Evolutionary conservation across 35 echinoderm and acorn worm species (phyloP), one percentile per base, ranked within the genome.

Genomic region (Strongylocentrotus purpuratus): DNA sequence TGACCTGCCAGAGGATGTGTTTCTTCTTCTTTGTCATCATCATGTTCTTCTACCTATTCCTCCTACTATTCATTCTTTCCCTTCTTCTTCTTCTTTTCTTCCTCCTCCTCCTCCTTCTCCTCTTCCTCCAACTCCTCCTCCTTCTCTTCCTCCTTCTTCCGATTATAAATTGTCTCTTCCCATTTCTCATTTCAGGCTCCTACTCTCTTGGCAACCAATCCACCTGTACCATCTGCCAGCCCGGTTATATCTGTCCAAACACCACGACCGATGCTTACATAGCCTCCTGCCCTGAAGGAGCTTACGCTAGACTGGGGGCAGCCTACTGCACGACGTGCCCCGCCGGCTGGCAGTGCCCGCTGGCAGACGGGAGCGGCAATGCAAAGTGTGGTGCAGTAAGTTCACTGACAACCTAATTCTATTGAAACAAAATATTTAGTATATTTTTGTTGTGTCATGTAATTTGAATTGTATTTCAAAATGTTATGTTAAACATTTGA

Each of bases 161-260:
- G 4, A 22, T 28, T 78, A 22, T 55, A 55, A 15, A 9, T 89
- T 5, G 15, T 45, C 11, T 9, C 14, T 89, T 46, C 31, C 32
- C 2, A 86, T 93, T 93, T 58, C 14, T 33, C 28, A 10, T 88
- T 86, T 33, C 35, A 97, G 96, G 98, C 4, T 95, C 97, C 10
- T 99, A 99, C 47, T 97, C 98, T 6, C 47, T 94, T 35, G 98
- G 97, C 35, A 96, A 94, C 92, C 94, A 97, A 59, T 99, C 98
- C 5, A 96, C 93, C 33, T 99, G 98, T 86, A 98, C 96, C 18
- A 28, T 94, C 31, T 98, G 97, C 88, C 20, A 47, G 5, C 96
- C 97, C 0, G 98, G 98, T 28, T 96, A 94, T 33, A 97, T 90
- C 94, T 99, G 98, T 78, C 98, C 98, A 41, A 94, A 99, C 33